Evolutionary conservation across 2,888 invertebrate genomes (phyloP), one percentile per base, ranked within the genome.

Genomic region (Sericinus montela): DNA sequence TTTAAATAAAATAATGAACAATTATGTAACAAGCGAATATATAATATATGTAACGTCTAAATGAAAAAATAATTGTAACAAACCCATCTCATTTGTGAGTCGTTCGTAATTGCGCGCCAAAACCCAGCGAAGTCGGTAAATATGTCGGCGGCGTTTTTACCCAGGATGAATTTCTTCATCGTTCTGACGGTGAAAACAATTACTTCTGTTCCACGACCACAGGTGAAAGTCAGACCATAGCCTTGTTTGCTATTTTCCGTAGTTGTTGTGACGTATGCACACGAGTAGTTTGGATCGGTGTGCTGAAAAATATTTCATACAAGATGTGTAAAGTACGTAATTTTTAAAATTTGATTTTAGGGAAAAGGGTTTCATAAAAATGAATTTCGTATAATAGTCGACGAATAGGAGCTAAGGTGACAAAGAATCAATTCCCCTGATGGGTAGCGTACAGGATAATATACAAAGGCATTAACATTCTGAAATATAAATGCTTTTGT

Each of bases 21-120:
- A 5, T 23, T 23, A 23, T 23, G 23, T 6, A 23, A 6, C 23
- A 23, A 23, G 23, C 23, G 23, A 23, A 5, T 23, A 23, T 23
- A 23, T 23, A 23, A 3, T 23, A 6, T 23, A 6, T 23, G 23
- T 23, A 23, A 6, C 23, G 23, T 23, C 4, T 23, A 5, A 23
- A 23, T 23, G 23, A 5, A 23, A 23, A 23, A 23, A 25, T 7
- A 25, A 25, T 5, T 25, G 8, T 4, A 25, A 51, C 50, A 1
- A 79, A 96, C 96, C 97, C 97, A 97, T 94, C 97, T 90, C 70
- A 97, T 88, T 80, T 98, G 98, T 37, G 95, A 93, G 67, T 97
- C 97, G 66, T 94, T 95, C 0, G 96, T 96, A 16, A 98, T 75
- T 14, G 89, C 86, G 50, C 95, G 90, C 96, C 97, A 97, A 71